A percentile compares a stretch with the other conserved stretches of the same genome.
Evolutionary conservation across 1,140 invertebrate species (phyloP).

Genomic region (Myzus persicae): DNA sequence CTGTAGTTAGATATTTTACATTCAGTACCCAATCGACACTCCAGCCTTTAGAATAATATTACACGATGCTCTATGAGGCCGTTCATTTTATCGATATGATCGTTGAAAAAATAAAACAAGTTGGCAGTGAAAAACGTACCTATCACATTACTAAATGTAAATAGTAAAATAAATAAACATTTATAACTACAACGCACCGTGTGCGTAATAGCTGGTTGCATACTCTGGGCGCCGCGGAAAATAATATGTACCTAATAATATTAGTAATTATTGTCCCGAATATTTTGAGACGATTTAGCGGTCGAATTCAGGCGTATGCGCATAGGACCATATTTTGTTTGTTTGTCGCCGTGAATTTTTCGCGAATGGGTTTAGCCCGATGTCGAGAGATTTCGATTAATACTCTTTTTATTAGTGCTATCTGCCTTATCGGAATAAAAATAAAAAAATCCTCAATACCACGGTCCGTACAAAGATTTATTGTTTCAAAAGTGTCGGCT

Average conservation of each 20-base stretch:
- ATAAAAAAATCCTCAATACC: neutral
- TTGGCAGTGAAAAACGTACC: too few relatives aligned
- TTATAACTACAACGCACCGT: too few relatives aligned
- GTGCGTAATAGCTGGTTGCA: neutral
- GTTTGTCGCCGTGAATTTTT: neutral
- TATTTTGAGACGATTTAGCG: neutral
- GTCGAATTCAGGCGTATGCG: too few relatives aligned
- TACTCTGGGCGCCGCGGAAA: neutral
- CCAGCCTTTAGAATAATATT: neutral
- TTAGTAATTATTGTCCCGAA: neutral
- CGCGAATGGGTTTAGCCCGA: neutral
- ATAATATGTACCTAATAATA: too few relatives aligned
- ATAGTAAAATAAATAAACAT: too few relatives aligned
- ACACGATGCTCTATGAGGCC: neutral
- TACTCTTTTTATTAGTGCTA: neutral
- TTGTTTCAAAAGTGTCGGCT: neutral
- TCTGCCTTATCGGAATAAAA: neutral
- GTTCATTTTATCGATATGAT: neutral
- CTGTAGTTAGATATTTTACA: neutral
- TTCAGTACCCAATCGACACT: neutral
- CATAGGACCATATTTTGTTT: neutral
- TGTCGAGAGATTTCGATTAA: neutral
- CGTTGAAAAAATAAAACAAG: neutral
- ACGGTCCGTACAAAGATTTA: neutral
- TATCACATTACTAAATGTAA: too few relatives aligned